Base-by-base conservation (phyloP, 2,888 invertebrate species). In the Agonum fuliginosum region DNA sequence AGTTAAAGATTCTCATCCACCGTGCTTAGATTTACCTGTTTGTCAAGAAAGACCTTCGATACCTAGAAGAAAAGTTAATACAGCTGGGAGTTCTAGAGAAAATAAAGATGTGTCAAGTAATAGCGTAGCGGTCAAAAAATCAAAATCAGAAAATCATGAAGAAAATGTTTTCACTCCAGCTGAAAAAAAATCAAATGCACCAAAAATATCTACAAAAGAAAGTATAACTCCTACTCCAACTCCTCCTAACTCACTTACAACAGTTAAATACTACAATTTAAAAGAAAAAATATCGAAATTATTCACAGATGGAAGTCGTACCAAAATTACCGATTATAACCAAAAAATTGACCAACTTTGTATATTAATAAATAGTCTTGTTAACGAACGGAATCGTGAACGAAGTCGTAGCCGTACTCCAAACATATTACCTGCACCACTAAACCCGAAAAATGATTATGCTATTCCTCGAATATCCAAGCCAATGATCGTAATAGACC, bases 261-360 rank as follows among this genome's bases (percentile, higher is more conserved):
- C n/a, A 4, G 46, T 5, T 46, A 30, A 30, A 30, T 5, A 30
- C 8, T 5, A 30, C 3, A 5, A 5, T 5, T 17, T 70, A 3
- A 70, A 24, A 43, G 24, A 70, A 24, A 70, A 70, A 70, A 46
- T 70, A 8, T 10, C 12, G 3, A 46, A 14, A 27, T 12, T 43
- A 22, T 70, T 43, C 10, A 70, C 19, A 30, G 34, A 62, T 24
- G 70, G 22, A 12, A 30, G 8, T 30, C 22, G 5, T 20, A 10
- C 37, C 1, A 19, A 10, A 20, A 27, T 12, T 70, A 5, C 27
- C 1, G 46, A 70, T 17, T 70, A 70, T 30, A 41, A n/a, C 43
- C 58, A 58, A 34, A 58, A 73, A 73, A 73, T 73, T 27, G 58
- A 58, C 14, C 24, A 73, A 27, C 43, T 73, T 24, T 73, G 62